Percentiles rank a stretch among this genome's conserved stretches.
These are phyloP conservation scores for Syngnathus typhle DNA, from an alignment of 2,113 vertebrate species.

Conservation along the genomic window DNA sequence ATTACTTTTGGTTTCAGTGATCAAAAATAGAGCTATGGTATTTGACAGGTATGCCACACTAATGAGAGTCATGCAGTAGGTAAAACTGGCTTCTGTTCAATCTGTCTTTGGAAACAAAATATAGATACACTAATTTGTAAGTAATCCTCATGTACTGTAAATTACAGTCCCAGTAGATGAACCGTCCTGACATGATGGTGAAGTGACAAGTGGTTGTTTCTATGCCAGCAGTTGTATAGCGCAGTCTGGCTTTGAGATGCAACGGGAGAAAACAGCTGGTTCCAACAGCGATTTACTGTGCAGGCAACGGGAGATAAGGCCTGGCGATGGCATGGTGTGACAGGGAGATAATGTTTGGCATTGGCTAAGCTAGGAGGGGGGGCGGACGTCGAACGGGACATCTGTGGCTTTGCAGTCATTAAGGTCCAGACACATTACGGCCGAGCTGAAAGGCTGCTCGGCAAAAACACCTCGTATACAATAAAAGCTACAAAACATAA, in stretches of 20 bases:
- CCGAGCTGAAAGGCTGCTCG: slow-evolving; percentile 16
- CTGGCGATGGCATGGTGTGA: slow-evolving; percentile 50
- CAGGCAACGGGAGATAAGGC: slow-evolving; percentile 45
- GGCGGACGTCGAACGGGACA: slow-evolving; percentile 17
- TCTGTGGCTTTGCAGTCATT: slow-evolving; percentile 35
- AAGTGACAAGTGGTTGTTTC: slow-evolving; percentile 7
- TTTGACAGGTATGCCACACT: slow-evolving; percentile 54
- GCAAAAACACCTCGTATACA: not conserved
- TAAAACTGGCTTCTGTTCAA: slow-evolving; percentile 55
- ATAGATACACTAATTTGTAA: not conserved
- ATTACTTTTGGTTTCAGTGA: slow-evolving; percentile 38
- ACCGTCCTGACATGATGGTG: slow-evolving; percentile 28
- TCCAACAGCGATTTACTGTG: slow-evolving; percentile 36
- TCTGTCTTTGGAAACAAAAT: slow-evolving; percentile 24
- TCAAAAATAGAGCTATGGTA: slow-evolving; percentile 35
- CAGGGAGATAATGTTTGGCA: slow-evolving; percentile 47
- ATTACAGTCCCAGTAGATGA: slow-evolving; percentile 27
- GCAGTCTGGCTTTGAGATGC: slow-evolving; percentile 24
- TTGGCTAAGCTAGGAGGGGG: slow-evolving; percentile 30
- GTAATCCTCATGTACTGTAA: slow-evolving; percentile 12
- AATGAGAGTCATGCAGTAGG: slow-evolving; percentile 44
- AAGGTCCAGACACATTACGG: slow-evolving; percentile 23
- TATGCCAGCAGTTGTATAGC: slow-evolving; percentile 7
- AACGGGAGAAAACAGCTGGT: slow-evolving; percentile 39
- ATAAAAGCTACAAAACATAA: too few species aligned